These are phyloP conservation scores for Sylvilagus floridanus DNA, from an alignment of 2,797 vertebrate species.

Conservation along the genomic window DNA sequence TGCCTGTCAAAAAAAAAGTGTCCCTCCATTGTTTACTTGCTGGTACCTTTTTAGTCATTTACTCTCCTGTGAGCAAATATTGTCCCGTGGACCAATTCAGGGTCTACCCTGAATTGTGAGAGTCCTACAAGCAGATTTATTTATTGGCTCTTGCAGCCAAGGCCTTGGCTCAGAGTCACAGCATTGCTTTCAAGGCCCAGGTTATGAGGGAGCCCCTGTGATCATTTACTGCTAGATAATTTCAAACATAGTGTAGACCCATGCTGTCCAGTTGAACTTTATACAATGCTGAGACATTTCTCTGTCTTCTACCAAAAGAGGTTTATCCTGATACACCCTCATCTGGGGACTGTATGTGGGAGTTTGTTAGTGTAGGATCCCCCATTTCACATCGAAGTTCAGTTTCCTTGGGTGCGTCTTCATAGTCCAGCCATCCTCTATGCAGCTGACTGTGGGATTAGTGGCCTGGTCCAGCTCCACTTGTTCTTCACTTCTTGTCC, in stretches of 20 bases:
- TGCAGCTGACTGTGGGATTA: background rate
- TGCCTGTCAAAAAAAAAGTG: background rate
- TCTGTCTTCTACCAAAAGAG: background rate
- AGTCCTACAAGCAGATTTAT: background rate
- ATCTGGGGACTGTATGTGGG: background rate
- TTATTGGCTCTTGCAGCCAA: background rate
- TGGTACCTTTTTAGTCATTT: background rate
- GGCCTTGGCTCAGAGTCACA: background rate
- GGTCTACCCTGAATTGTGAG: background rate
- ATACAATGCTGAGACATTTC: background rate
- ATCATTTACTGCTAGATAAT: background rate
- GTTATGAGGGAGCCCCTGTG: background rate
- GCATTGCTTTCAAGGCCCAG: background rate
- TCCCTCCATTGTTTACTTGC: background rate
- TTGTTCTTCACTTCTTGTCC: background rate
- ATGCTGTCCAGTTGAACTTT: background rate
- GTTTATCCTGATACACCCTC: background rate
- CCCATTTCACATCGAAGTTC: background rate
- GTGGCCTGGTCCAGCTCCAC: background rate
- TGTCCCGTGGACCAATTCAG: background rate
- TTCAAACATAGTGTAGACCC: background rate
- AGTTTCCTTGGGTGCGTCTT: background rate
- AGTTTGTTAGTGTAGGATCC: background rate
- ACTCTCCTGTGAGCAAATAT: background rate
- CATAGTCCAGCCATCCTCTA: background rate